Evolutionary conservation across 2,113 vertebrate genomes (phyloP).

Genomic region (Epinephelus lanceolatus): DNA sequence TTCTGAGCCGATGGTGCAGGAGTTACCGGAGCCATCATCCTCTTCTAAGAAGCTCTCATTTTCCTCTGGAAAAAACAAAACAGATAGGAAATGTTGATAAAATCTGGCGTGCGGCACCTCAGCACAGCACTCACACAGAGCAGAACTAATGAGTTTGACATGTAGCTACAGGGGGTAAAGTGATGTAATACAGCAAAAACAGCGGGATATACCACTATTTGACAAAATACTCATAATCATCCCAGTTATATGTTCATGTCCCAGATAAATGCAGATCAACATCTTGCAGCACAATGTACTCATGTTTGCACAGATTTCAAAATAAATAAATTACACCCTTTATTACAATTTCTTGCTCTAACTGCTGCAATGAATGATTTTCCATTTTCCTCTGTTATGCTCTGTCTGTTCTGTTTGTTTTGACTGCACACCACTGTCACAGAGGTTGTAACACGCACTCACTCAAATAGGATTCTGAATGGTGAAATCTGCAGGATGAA

Average conservation of each 20-base stretch:
- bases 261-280: conserved; percentile 50
- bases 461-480: conserved; percentile 2
- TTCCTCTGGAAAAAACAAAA: conserved; percentile 67
- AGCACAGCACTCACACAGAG: conserved; percentile 34
- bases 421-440: background rate
- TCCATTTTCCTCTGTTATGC: background rate
- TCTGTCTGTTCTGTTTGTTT: background rate
- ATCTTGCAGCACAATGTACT: conserved; percentile 8
- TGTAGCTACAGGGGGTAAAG: conserved; percentile 57
- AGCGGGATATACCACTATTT: conserved; percentile 51
- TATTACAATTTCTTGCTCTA: background rate
- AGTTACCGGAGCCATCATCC: conserved; percentile 71
- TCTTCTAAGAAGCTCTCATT: conserved; percentile 46
- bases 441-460: background rate
- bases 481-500: background rate
- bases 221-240: conserved; percentile 47
- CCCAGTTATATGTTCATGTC: conserved; percentile 18
- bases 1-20: conserved; percentile 91
- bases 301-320: conserved; percentile 27
- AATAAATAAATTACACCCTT: conserved; percentile 19
- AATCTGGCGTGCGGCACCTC: background rate
- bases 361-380: background rate
- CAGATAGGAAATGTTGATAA: conserved; percentile 36
- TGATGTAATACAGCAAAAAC: conserved; percentile 49
- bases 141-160: conserved; percentile 67